phyloP scores from a whole-genome alignment of 2,888 invertebrate genomes.

The Hermaeophaga mercurialis region DNA sequence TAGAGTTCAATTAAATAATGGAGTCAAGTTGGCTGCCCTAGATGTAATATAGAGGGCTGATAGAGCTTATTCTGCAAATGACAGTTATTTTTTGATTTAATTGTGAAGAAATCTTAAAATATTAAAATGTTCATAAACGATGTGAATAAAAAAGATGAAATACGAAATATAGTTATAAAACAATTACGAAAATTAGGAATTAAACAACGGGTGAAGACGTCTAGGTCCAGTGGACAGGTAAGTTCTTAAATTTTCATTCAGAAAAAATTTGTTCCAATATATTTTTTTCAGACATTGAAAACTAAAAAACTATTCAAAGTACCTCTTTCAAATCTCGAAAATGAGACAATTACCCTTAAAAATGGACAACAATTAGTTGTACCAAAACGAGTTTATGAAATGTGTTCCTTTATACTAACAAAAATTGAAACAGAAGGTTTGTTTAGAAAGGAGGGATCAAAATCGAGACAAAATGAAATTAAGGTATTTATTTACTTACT shows the following conservation, averaged over 20 bases:
- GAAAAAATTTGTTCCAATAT: slow-evolving; percentile 3
- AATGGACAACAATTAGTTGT: slow-evolving; percentile 74
- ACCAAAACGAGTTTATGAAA: slow-evolving; percentile 74
- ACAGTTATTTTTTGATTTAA: slow-evolving; percentile 8
- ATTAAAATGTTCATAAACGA: slow-evolving; percentile 63
- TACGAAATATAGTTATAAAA: slow-evolving; percentile 64
- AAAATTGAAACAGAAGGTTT: slow-evolving; percentile 80
- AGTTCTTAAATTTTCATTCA: slow-evolving; percentile 14
- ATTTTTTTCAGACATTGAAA: slow-evolving; percentile 45
- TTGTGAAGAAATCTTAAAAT: not conserved
- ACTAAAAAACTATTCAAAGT: slow-evolving; percentile 62
- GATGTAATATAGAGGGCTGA: too few relatives aligned
- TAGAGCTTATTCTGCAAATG: too few relatives aligned
- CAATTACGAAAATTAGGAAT: slow-evolving; percentile 73
- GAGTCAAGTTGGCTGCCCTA: too few relatives aligned
- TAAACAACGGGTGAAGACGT: slow-evolving; percentile 73
- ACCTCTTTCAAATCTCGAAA: slow-evolving; percentile 60
- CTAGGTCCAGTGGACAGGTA: slow-evolving; percentile 61
- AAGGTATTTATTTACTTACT: slow-evolving; percentile 60
- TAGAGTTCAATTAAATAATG: too few relatives aligned
- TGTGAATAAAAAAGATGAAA: slow-evolving; percentile 62
- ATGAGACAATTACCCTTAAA: slow-evolving; percentile 65
- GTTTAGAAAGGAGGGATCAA: slow-evolving; percentile 88
- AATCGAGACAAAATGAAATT: slow-evolving; percentile 80
- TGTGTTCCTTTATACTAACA: slow-evolving; percentile 70